phyloP scores from a whole-genome alignment of 2,113 vertebrate genomes.

The Semicossyphus pulcher region DNA sequence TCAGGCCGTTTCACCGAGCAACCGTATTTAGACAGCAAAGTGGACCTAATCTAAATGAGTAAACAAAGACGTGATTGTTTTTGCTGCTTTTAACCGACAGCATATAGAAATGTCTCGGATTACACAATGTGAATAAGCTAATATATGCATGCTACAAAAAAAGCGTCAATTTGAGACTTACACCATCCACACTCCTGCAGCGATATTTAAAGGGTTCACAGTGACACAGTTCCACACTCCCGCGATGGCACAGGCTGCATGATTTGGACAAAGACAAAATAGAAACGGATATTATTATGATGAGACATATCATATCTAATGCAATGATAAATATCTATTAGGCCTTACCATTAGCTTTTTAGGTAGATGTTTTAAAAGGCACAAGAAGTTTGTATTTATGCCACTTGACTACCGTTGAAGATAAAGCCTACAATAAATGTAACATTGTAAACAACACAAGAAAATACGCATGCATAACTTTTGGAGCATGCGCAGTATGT shows the following conservation, averaged over 20 bases:
- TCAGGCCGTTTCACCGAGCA: not conserved
- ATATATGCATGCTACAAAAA: not conserved
- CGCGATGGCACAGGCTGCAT: conserved; percentile 88
- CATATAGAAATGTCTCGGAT: not conserved
- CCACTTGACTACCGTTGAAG: too few species aligned
- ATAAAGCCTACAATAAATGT: too few species aligned
- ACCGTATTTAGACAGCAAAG: not conserved
- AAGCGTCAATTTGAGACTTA: conserved; percentile 81
- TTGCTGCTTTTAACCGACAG: not conserved
- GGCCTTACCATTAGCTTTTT: too few species aligned
- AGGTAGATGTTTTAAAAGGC: too few species aligned
- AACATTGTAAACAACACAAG: too few species aligned
- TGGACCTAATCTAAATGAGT: not conserved
- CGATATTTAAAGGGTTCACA: conserved; percentile 95
- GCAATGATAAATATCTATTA: not conserved
- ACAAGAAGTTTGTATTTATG: too few species aligned
- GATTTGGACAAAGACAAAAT: conserved; percentile 11
- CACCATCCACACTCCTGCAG: conserved; percentile 98
- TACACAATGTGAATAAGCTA: not conserved
- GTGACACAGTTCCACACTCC: conserved; percentile 96
- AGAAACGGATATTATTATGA: not conserved
- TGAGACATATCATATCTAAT: not conserved
- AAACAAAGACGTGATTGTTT: not conserved
- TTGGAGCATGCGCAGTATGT: too few species aligned
- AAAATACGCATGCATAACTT: too few species aligned